Percentiles rank a stretch among this genome's conserved stretches.
phyloP scores from a whole-genome alignment of 1,140 invertebrate species.

The Drosophila burlai region DNA sequence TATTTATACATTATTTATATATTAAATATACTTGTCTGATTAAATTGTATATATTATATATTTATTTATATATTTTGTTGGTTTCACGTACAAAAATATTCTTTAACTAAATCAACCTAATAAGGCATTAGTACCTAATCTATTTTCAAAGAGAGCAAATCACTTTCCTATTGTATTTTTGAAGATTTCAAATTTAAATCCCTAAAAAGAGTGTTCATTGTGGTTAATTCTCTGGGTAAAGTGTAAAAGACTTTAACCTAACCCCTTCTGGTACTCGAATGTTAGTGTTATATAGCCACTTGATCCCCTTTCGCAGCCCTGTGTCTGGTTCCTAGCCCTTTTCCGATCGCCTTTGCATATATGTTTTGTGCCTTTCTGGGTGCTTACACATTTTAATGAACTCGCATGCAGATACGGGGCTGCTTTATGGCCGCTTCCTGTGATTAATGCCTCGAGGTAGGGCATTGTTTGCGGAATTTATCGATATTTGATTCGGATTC shows the following conservation, averaged over 20 bases:
- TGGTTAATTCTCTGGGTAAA: background rate
- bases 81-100: too few species aligned
- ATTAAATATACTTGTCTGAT: too few species aligned
- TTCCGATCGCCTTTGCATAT: constrained; percentile 13
- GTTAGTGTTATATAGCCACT: background rate
- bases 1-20: too few species aligned
- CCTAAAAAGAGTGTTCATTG: background rate
- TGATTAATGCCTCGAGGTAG: constrained; percentile 68
- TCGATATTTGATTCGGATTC: constrained; percentile 78
- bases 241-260: background rate
- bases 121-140: background rate
- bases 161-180: background rate
- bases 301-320: constrained; percentile 5
- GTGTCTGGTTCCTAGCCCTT: background rate
- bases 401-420: constrained; percentile 46
- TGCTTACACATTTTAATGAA: constrained; percentile 14
- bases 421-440: constrained; percentile 39
- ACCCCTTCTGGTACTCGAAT: background rate
- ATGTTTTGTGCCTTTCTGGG: background rate
- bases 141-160: background rate
- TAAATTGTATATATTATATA: too few species aligned
- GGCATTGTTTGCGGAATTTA: constrained; percentile 73
- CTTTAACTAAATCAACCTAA: too few species aligned
- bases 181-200: background rate
- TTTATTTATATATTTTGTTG: too few species aligned